Conservation (phyloP, 2,797 vertebrate genomes). For the Botia almorhae region DNA sequence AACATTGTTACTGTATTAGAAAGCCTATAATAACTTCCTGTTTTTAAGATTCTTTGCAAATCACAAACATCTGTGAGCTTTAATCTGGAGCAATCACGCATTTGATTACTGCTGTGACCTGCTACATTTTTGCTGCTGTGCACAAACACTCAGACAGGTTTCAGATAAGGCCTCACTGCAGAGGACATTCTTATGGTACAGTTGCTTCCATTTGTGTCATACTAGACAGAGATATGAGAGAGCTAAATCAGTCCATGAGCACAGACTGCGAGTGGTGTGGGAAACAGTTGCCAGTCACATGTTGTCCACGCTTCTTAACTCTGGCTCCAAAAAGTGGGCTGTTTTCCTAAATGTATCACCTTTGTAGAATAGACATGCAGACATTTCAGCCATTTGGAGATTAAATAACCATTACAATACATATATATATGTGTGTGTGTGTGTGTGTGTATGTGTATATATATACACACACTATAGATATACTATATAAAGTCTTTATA, state of each 20-base stretch:
- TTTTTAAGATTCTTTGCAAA: conserved; percentile 1
- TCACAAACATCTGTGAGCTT: background rate
- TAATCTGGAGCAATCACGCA: conserved; percentile 10
- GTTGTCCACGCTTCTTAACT: conserved; percentile 71
- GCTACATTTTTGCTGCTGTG: conserved; percentile 31
- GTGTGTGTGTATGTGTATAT: no score
- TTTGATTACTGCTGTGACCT: background rate
- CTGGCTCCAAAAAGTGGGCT: conserved; percentile 25
- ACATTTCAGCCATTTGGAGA: background rate
- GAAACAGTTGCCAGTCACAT: conserved; percentile 79
- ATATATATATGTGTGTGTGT: no score
- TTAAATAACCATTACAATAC: background rate
- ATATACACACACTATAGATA: no score
- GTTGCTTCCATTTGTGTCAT: conserved; percentile 67
- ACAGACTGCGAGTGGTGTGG: conserved; percentile 71
- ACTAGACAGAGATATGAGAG: conserved; percentile 69
- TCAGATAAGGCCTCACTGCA: conserved; percentile 49
- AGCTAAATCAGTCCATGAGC: conserved; percentile 74
- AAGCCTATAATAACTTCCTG: background rate
- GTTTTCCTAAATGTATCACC: conserved; percentile 62
- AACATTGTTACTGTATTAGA: background rate
- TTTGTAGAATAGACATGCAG: conserved; percentile 11
- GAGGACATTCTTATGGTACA: conserved; percentile 53
- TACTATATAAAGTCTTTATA: no score
- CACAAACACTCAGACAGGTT: conserved; percentile 24